A percentile compares a stretch with the other conserved stretches of the same genome.
Conservation (phyloP, 2,113 vertebrate genomes). For the Nanorana parkeri region DNA sequence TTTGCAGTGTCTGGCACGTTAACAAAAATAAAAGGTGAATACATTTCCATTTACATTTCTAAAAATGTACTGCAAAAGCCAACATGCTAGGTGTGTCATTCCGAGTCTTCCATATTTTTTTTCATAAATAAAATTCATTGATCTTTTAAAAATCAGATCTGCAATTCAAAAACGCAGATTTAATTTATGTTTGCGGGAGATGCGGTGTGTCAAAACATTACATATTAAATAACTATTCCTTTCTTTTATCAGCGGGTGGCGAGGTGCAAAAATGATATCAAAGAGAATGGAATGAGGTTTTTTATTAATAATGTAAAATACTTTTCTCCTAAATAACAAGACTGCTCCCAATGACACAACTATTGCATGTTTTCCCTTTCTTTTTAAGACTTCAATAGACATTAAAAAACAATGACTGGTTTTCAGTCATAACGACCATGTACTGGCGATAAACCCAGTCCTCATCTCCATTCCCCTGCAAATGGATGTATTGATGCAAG, state of each 20-base stretch:
- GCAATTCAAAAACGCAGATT: slow-evolving; percentile 8
- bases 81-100: background rate
- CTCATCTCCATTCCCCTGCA: too few relatives aligned
- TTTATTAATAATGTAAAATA: slow-evolving; percentile 40
- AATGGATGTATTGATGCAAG: too few relatives aligned
- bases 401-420: too few relatives aligned
- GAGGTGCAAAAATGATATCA: slow-evolving; percentile 13
- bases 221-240: background rate
- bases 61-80: too few relatives aligned
- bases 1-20: too few relatives aligned
- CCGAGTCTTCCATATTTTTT: background rate
- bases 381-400: too few relatives aligned
- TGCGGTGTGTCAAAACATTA: slow-evolving; percentile 15
- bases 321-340: slow-evolving; percentile 15
- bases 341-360: background rate
- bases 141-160: background rate
- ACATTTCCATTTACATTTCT: too few relatives aligned
- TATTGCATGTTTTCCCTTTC: too few relatives aligned
- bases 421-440: too few relatives aligned
- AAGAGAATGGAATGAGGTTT: slow-evolving; percentile 22
- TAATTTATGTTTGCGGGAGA: slow-evolving; percentile 23
- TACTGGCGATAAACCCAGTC: too few relatives aligned
- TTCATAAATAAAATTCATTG: background rate
- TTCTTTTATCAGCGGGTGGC: slow-evolving; percentile 19
- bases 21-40: too few relatives aligned